Evolutionary conservation across 2,113 vertebrate species (phyloP), one percentile per base, ranked within the genome.

Genomic region (Redunca redunca): DNA sequence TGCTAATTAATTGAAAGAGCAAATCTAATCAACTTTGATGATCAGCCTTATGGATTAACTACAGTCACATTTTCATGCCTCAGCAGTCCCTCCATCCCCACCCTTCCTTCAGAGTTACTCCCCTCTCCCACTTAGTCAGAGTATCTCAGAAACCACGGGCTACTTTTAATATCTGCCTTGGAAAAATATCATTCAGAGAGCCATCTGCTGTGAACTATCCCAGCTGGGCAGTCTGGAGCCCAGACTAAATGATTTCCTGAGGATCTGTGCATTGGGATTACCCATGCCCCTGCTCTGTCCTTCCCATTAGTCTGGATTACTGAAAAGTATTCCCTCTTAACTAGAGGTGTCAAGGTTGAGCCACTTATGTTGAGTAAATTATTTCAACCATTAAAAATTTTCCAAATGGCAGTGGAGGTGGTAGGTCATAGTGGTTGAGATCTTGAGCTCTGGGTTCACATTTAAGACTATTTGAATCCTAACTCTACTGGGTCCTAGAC

Each of bases 1-100:
- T 77, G 77, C 64, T 96, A 78, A 97, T 95, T 92, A 96, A 77
- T 77, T 36, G 94, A 78, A 91, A 87, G 90, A 84, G n/a, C 64
- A 95, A 80, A 97, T 94, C 55, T 77, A 91, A 94, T 97, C 90
- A 86, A 2, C 40, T 12, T 60, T 40, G 71, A 26, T 48, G 33
- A 87, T 87, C 93, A 83, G 86, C 30, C 33, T n/a, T 85, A 13
- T 0, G 0, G 87, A 67, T 88, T 83, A 94, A 94, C 92, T n/a
- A 40, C 10, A 46, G 88, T 74, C 21, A 64, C 28, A 12, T 40
- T 21, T 88, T 81, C 64, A 36, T 4, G 90, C 74, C 25, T 7
- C 36, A 60, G 74, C 36, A 12, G 50, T 62, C 48, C 16, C 67
- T 78, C 14, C 30, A 52, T 26, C 21, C 7, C 86, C 46, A 30